A percentile compares a stretch with the other conserved stretches of the same genome.
phyloP scores from a whole-genome alignment of 2,888 invertebrate genomes.

The Rhagonycha lutea region DNA sequence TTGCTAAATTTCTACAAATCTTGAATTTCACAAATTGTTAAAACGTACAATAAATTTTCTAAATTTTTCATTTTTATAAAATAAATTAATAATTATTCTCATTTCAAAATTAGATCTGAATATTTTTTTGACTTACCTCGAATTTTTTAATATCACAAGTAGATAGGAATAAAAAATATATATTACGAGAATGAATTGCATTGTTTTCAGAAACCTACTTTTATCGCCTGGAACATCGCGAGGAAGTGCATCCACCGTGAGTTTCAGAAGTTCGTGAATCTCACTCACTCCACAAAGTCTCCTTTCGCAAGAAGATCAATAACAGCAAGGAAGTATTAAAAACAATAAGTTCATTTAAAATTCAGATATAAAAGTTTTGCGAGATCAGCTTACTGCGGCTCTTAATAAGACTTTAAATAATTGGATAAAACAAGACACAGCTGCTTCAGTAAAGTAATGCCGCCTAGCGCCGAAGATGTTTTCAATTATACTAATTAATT shows the following conservation, averaged over 20 bases:
- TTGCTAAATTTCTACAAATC: background rate
- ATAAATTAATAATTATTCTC: no score
- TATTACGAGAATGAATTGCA: background rate
- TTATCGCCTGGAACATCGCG: background rate
- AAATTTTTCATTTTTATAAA: no score
- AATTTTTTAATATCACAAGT: background rate
- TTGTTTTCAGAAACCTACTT: background rate
- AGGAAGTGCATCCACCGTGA: background rate
- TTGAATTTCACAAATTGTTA: background rate
- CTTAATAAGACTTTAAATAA: slow-evolving; percentile 45
- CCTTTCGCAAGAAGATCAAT: slow-evolving; percentile 9
- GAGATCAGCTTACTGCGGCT: slow-evolving; percentile 26
- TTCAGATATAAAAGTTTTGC: slow-evolving; percentile 20
- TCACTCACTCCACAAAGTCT: background rate
- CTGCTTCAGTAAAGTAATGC: slow-evolving; percentile 35
- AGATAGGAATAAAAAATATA: background rate
- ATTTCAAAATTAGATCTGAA: background rate
- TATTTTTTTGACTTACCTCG: background rate
- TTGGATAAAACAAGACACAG: slow-evolving; percentile 47
- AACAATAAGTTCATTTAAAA: slow-evolving; percentile 26
- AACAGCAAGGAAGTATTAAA: slow-evolving; percentile 20
- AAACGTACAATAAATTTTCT: background rate
- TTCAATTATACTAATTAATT: slow-evolving; percentile 53
- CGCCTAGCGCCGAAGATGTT: slow-evolving; percentile 44
- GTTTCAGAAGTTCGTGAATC: background rate